Conservation (phyloP, 2,113 vertebrate genomes). For the Triplophysa rosa region DNA sequence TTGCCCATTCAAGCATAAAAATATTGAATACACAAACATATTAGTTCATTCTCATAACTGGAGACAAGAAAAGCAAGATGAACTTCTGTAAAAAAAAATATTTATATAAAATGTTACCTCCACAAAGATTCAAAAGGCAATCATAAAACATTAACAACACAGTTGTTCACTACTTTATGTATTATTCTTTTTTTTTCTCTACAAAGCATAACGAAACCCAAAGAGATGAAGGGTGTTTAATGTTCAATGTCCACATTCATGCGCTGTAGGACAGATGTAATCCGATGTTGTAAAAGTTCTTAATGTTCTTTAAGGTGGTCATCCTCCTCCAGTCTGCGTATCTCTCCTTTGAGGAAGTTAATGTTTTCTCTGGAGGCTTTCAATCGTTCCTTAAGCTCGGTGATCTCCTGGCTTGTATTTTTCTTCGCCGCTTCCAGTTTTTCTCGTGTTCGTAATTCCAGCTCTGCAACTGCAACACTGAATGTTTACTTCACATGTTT, state of each 20-base stretch:
- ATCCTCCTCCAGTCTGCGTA: constrained; percentile 95
- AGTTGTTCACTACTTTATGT: no score
- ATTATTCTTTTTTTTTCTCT: background rate
- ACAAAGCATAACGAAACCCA: background rate
- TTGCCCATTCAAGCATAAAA: no score
- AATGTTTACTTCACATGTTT: background rate
- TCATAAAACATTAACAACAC: no score
- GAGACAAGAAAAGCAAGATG: no score
- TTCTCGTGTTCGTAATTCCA: constrained; percentile 93
- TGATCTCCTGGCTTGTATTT: constrained; percentile 96
- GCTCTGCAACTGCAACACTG: constrained; percentile 82
- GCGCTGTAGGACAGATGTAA: background rate
- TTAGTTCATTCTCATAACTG: no score
- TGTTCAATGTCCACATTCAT: background rate
- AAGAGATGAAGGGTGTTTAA: background rate
- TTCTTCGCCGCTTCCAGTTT: constrained; percentile 95
- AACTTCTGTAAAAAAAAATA: no score
- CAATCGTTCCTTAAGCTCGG: constrained; percentile 94
- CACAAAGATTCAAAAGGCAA: no score
- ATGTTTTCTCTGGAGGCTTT: constrained; percentile 98
- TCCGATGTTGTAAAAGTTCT: constrained; percentile 40
- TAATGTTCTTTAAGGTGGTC: constrained; percentile 94
- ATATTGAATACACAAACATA: no score
- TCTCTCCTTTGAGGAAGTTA: constrained; percentile 94
- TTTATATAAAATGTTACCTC: no score